phyloP scores from a whole-genome alignment of 2,888 invertebrate species.

The Clanis bilineata region DNA sequence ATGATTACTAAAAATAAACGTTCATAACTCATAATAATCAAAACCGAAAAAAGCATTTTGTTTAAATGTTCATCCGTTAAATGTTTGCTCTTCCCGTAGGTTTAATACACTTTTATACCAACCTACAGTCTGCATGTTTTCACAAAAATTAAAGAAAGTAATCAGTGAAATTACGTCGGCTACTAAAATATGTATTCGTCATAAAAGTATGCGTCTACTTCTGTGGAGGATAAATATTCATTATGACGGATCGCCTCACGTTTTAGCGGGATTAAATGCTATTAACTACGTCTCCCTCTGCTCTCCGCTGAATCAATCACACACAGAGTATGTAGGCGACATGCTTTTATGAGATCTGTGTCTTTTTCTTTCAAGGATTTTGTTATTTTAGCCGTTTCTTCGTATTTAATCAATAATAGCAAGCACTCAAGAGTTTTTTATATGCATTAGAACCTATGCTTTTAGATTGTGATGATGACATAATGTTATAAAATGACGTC shows the following conservation, averaged over 20 bases:
- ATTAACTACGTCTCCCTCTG: conserved; percentile 63
- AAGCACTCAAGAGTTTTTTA: not conserved
- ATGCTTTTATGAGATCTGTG: conserved; percentile 26
- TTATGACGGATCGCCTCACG: conserved; percentile 76
- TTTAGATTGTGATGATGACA: too few species aligned
- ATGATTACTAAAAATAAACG: not conserved
- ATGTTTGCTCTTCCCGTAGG: conserved; percentile 64
- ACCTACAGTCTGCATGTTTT: conserved; percentile 51
- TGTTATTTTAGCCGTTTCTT: not conserved
- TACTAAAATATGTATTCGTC: conserved; percentile 82
- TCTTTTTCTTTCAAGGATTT: conserved; percentile 22
- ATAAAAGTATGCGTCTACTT: conserved; percentile 78
- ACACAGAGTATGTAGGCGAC: conserved; percentile 32
- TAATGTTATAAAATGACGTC: too few species aligned
- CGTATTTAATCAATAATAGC: not conserved
- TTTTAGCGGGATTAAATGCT: conserved; percentile 80
- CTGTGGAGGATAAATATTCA: conserved; percentile 79
- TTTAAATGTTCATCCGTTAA: conserved; percentile 30
- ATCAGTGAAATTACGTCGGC: conserved; percentile 78
- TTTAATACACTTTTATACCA: conserved; percentile 66
- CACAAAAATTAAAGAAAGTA: conserved; percentile 80
- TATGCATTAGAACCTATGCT: not conserved
- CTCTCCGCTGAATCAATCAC: conserved; percentile 73
- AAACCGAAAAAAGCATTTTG: conserved; percentile 1
- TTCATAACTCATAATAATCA: conserved; percentile 3